Evolutionary conservation across 2,113 vertebrate species (phyloP), one percentile per base, ranked within the genome.

Genomic region (Nothoprocta pentlandii): DNA sequence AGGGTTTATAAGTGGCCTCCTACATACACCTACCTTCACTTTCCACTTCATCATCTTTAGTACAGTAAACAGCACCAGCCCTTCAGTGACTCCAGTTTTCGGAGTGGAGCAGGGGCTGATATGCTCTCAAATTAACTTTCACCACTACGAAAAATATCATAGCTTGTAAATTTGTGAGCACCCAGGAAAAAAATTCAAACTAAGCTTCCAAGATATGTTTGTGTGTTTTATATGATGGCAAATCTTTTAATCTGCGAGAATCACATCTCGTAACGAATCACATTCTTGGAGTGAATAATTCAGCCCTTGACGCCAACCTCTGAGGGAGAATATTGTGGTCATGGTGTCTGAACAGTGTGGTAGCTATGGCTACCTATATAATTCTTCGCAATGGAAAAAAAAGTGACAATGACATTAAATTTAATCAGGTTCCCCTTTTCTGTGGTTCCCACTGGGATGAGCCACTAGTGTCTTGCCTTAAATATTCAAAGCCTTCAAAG

Each of bases 341-440:
- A 98, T 98, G 98, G 98, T 99, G 99, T 99, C 98, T 98, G 98
- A 98, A 97, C 97, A 97, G 94, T 96, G 98, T 97, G 97, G 98
- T 99, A 97, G 98, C 98, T 98, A 99, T 99, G 98, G 99, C 98
- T 98, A 99, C 99, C 98, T 98, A 98, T 99, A 98, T 99, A 99
- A 99, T 98, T 99, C 98, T 98, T 97, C 97, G 97, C 97, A 98
- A 97, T 98, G 95, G 96, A 97, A 98, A 98, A 99, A 99, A 99
- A 98, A 98, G 98, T 98, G 98, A 98, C 98, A 98, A 98, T 99
- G 99, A 99, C 99, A 99, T 98, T 98, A 98, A 99, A 99, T 99
- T 99, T 99, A 99, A 99, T 99, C 98, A 99, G 98, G 98, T 99
- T 99, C 98, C 97, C 98, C 98, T 99, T 98, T 99, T 97, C 97